Percentiles rank a stretch among this genome's conserved stretches.
Conservation (phyloP, 2,797 vertebrate species). For the Zenarchopterus dispar region DNA sequence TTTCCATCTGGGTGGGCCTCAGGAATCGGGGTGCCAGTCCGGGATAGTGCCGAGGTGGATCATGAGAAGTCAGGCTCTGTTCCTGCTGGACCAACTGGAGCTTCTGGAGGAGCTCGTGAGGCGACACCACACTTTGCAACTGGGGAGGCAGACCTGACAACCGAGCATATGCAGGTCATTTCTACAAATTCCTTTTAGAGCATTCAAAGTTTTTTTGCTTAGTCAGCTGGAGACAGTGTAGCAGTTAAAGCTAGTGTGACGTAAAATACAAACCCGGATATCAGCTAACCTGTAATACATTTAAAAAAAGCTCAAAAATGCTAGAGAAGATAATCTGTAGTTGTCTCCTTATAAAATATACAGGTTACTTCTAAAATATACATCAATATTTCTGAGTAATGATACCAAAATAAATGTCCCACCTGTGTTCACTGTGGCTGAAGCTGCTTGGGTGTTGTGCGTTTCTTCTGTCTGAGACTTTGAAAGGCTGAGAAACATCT, state of each 20-base stretch:
- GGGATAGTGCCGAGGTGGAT: conserved; percentile 80
- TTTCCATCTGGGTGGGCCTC: conserved; percentile 63
- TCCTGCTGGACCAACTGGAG: conserved; percentile 91
- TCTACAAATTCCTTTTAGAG: neutral
- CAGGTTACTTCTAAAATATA: no score
- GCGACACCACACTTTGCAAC: conserved; percentile 82
- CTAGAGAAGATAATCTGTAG: no score
- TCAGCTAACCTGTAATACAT: no score
- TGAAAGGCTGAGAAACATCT: conserved; percentile 72
- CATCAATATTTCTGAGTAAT: neutral
- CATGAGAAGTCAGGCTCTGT: conserved; percentile 78
- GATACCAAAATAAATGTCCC: neutral
- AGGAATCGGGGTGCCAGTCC: conserved; percentile 89
- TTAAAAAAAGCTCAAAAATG: no score
- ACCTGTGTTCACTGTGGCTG: conserved; percentile 61
- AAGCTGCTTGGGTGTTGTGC: conserved; percentile 44
- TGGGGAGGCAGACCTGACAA: conserved; percentile 50
- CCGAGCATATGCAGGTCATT: neutral
- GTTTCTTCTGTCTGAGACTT: conserved; percentile 56
- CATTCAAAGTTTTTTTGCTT: no score
- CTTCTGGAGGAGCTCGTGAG: conserved; percentile 90
- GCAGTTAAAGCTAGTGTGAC: no score
- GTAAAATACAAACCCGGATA: no score
- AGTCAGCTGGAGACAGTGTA: no score
- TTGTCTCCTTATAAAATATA: no score